phyloP scores from a whole-genome alignment of 2,888 invertebrate genomes.

The Cremastinae sp. region DNA sequence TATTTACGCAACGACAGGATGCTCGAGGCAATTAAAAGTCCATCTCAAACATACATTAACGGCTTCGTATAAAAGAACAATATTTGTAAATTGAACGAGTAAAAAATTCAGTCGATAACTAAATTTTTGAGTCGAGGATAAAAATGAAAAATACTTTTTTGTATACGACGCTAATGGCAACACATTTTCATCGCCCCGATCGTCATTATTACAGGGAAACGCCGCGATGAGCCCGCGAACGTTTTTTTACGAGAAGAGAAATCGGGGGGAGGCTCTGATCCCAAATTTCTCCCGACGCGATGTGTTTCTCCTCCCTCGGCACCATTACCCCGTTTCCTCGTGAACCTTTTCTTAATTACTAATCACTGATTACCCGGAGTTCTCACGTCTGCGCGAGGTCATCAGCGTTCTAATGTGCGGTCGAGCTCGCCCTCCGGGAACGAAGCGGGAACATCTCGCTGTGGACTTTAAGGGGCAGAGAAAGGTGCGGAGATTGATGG shows the following conservation, averaged over 20 bases:
- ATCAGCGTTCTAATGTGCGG: slow-evolving; percentile 33
- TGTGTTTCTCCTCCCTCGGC: slow-evolving; percentile 16
- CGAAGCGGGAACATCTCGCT: neutral
- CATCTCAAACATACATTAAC: too few species aligned
- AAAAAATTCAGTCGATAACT: too few species aligned
- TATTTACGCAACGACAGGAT: slow-evolving; percentile 6
- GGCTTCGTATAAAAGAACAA: too few species aligned
- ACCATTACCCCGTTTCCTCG: slow-evolving; percentile 24
- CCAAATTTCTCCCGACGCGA: slow-evolving; percentile 29
- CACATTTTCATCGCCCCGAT: neutral
- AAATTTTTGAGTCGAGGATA: too few species aligned
- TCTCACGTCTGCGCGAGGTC: slow-evolving; percentile 10
- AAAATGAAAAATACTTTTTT: too few species aligned
- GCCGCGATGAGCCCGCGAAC: neutral
- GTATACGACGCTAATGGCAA: neutral
- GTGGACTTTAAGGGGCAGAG: slow-evolving; percentile 19
- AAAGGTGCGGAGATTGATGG: slow-evolving; percentile 39
- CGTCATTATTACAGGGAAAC: neutral
- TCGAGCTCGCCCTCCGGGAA: slow-evolving; percentile 28
- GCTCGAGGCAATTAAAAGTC: too few species aligned
- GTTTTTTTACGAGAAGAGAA: slow-evolving; percentile 43
- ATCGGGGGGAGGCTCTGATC: slow-evolving; percentile 33
- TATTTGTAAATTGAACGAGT: too few species aligned
- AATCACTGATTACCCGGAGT: slow-evolving; percentile 54
- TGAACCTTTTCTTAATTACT: slow-evolving; percentile 54